Percentiles rank a stretch among this genome's conserved stretches.
Conservation (phyloP, 2,888 invertebrate genomes). For the Apodemia hepburni region DNA sequence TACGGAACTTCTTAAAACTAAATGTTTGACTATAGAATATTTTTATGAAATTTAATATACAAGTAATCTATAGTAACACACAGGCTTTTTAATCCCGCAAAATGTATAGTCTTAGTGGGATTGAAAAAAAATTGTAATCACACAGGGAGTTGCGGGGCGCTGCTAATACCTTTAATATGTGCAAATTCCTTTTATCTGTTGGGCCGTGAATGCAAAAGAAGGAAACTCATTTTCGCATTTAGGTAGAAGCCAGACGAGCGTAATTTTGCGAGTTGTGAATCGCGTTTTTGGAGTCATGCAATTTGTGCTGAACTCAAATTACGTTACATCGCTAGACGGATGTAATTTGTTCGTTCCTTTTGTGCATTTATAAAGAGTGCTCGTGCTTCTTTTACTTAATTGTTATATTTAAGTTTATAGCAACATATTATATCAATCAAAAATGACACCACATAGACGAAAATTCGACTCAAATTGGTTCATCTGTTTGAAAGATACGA, state of each 20-base stretch:
- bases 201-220: neutral
- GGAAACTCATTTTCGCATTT: conserved; percentile 5
- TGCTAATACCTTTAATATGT: conserved; percentile 1
- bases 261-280: neutral
- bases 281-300: neutral
- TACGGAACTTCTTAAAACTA: no score
- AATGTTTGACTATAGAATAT: no score
- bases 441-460: no score
- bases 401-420: neutral
- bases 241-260: neutral
- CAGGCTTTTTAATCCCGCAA: neutral
- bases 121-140: neutral
- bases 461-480: no score
- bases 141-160: neutral
- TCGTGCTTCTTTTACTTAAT: neutral
- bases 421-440: no score
- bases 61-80: neutral
- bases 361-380: conserved; percentile 3
- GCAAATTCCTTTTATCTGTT: conserved; percentile 2
- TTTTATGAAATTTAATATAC: neutral
- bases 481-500: no score
- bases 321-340: neutral
- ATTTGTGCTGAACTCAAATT: neutral
- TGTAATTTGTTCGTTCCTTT: conserved; percentile 1
- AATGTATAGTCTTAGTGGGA: neutral